A percentile compares a stretch with the other conserved stretches of the same genome.
Evolutionary conservation across 2,888 invertebrate species (phyloP).

Genomic region (Pterobdella sp.): DNA sequence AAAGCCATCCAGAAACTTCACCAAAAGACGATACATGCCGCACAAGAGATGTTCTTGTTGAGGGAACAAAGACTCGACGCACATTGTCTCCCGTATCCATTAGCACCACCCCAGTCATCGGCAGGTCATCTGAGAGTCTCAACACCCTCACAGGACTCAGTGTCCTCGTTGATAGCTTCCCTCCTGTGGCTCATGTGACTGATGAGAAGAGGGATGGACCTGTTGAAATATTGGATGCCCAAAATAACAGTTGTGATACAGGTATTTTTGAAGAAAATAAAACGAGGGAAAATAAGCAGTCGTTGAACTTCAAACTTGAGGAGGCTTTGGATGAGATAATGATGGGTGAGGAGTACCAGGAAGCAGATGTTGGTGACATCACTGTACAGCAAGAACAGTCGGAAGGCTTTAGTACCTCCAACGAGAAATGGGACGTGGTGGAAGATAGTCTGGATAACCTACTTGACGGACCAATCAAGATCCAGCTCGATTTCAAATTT

Average conservation of each 20-base stretch:
- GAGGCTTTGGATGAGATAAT: slow-evolving; percentile 7
- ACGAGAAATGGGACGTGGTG: background rate
- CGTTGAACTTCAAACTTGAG: slow-evolving; percentile 5
- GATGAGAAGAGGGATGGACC: background rate
- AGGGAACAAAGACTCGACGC: background rate
- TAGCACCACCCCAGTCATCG: background rate
- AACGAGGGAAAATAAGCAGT: background rate
- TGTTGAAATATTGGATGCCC: background rate
- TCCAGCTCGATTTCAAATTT: slow-evolving; percentile 23
- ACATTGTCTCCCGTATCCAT: background rate
- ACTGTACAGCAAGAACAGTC: background rate
- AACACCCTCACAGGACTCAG: background rate
- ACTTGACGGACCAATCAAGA: slow-evolving; percentile 25
- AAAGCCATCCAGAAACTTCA: no score
- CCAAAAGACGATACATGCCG: background rate
- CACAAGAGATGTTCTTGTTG: background rate
- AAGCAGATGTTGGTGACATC: background rate
- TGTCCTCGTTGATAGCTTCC: background rate
- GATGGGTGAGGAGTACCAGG: background rate
- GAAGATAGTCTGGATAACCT: background rate
- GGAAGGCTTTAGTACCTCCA: background rate
- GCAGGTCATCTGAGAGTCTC: background rate
- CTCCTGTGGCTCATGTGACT: background rate
- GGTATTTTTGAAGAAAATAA: background rate
- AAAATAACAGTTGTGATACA: background rate